Evolutionary conservation across 2,888 invertebrate genomes (phyloP).

Genomic region (Luperina nickerlii): DNA sequence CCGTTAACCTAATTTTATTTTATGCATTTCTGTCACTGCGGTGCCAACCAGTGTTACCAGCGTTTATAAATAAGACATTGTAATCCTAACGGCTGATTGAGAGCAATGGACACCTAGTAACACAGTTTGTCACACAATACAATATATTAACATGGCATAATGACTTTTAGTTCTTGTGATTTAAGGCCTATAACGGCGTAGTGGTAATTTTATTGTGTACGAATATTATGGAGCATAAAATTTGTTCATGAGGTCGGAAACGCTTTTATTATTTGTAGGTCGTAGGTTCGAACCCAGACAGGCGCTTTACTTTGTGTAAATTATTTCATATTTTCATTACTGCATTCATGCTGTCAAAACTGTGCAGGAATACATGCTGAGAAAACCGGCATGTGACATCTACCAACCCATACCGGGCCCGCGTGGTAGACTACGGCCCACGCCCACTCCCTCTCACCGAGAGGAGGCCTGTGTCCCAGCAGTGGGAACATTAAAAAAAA

Average conservation of each 20-base stretch:
- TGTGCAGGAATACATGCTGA: not conserved
- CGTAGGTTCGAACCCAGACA: not conserved
- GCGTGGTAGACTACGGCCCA: not conserved
- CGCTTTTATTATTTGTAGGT: slow-evolving; percentile 3
- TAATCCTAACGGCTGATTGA: slow-evolving; percentile 53
- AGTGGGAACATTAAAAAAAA: too few relatives aligned
- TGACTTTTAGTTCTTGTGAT: slow-evolving; percentile 21
- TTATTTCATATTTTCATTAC: not conserved
- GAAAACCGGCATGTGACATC: not conserved
- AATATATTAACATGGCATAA: slow-evolving; percentile 21
- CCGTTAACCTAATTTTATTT: slow-evolving; percentile 70
- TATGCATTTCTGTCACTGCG: slow-evolving; percentile 60
- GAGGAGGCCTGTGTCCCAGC: not conserved
- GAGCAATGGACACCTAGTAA: slow-evolving; percentile 31
- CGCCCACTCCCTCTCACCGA: not conserved
- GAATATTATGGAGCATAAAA: slow-evolving; percentile 32
- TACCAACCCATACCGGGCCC: not conserved
- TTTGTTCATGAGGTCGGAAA: slow-evolving; percentile 5
- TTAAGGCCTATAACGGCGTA: slow-evolving; percentile 26
- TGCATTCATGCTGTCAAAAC: too few relatives aligned
- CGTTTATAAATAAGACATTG: slow-evolving; percentile 67
- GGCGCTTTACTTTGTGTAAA: not conserved
- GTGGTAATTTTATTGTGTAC: slow-evolving; percentile 1
- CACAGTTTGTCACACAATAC: slow-evolving; percentile 33
- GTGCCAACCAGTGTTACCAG: slow-evolving; percentile 55